Percentiles rank a stretch among this genome's conserved stretches.
Evolutionary conservation across 2,797 vertebrate species (phyloP).

Genomic region (Gymnodraco acuticeps): DNA sequence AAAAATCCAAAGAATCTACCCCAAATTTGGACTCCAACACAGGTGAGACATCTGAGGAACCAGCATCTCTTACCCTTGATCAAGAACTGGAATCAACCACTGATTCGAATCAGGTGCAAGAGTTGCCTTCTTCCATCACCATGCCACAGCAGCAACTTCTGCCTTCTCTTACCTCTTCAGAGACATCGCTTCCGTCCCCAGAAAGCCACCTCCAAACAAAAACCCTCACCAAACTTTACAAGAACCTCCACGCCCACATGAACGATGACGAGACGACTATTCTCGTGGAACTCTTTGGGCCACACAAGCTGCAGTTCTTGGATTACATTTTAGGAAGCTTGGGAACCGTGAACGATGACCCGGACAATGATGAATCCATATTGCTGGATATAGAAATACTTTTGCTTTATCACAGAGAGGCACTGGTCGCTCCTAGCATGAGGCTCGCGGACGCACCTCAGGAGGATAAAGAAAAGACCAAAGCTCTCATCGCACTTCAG

Average conservation of each 20-base stretch:
- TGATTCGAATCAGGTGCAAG: slow-evolving; percentile 18
- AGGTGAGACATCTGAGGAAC: slow-evolving; percentile 4
- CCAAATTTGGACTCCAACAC: slow-evolving; percentile 1
- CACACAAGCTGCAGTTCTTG: slow-evolving; percentile 79
- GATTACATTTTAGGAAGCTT: slow-evolving; percentile 71
- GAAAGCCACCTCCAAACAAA: slow-evolving; percentile 30
- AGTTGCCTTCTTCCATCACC: not conserved
- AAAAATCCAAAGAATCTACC: slow-evolving; percentile 8
- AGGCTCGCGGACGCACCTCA: slow-evolving; percentile 47
- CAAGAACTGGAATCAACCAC: slow-evolving; percentile 17
- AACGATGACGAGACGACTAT: slow-evolving; percentile 44
- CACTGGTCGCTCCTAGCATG: slow-evolving; percentile 27
- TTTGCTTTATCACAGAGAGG: slow-evolving; percentile 71
- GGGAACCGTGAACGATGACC: slow-evolving; percentile 31
- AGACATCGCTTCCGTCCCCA: slow-evolving; percentile 16
- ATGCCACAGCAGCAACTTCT: slow-evolving; percentile 18
- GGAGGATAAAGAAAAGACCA: slow-evolving; percentile 60
- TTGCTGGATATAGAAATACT: slow-evolving; percentile 76
- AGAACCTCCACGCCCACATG: slow-evolving; percentile 67
- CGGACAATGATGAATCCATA: slow-evolving; percentile 66
- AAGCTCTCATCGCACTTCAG: slow-evolving; percentile 66
- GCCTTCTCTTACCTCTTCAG: not conserved
- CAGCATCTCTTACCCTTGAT: slow-evolving; percentile 26
- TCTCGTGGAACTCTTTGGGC: slow-evolving; percentile 74
- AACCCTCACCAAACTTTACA: slow-evolving; percentile 58